Base-by-base conservation (phyloP, 2,113 vertebrate genomes). In the Gulo gulo region DNA sequence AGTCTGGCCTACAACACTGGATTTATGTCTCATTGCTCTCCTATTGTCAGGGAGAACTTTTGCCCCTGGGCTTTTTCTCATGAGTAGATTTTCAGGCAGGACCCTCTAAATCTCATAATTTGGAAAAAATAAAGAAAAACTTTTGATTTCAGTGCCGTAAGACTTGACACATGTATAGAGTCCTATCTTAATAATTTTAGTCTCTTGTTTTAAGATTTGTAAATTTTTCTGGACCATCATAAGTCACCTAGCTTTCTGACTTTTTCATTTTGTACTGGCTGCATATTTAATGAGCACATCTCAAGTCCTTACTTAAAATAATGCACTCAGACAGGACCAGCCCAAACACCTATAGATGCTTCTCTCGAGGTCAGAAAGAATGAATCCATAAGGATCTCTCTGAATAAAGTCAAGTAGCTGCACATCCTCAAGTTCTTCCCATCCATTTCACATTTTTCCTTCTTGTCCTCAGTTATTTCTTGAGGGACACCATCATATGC, bases 121-220 rank as follows among this genome's bases (percentile, higher is more conserved):
- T 6, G 36, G 29, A 4, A 16, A 13, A 29, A 57, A 65, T 31
- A n/a, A 16, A 42, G 20, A 45, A 42, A 21, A n/a, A 9, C 73
- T 89, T 91, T 29, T 29, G 50, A 47, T 61, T 36, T 81, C 67
- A 55, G 78, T 78, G 42, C 23, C 71, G 59, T 14, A 45, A 42
- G 39, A 20, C 7, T 34, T 79, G 61, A 24, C 20, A 16, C 20
- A 63, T 23, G 12, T 65, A 29, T 36, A 55, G 36, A 52, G 47
- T 87, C 47, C 82, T 63, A 52, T 65, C 36, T 90, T 47, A 29
- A 73, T 92, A 69, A 65, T 45, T 29, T 91, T 36, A 59, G 24
- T 15, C 55, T 63, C 80, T 94, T 7, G 7, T 78, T 74, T 14
- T 45, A 65, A 74, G 23, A 39, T 7, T 15, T 47, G 55, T 80